These are phyloP conservation scores for Larimichthys crocea DNA, from an alignment of 2,113 vertebrate genomes.

Conservation along the genomic window DNA sequence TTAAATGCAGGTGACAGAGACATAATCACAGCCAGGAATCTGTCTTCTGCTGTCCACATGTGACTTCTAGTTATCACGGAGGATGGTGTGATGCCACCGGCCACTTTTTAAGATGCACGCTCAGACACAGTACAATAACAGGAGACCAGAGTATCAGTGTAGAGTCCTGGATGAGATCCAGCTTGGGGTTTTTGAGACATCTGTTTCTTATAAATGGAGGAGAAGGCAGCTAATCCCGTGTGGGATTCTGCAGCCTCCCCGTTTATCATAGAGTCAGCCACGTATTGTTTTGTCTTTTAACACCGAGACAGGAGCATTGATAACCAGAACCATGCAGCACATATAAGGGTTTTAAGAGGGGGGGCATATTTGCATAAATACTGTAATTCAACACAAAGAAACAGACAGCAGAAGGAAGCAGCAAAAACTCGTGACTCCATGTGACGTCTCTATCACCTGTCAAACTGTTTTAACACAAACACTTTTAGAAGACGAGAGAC, in stretches of 20 bases:
- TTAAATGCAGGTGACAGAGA: constrained; percentile 28
- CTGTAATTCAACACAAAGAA: constrained; percentile 21
- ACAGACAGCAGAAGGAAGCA: not conserved
- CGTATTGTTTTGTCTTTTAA: not conserved
- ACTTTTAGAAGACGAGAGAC: not conserved
- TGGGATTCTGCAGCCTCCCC: constrained; percentile 44
- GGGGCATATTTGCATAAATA: not conserved
- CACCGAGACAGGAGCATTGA: not conserved
- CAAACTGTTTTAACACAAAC: not conserved
- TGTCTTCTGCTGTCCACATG: constrained; percentile 12
- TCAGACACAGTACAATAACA: constrained; percentile 30
- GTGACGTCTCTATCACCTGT: not conserved
- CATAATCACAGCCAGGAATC: constrained; percentile 12
- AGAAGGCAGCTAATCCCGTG: constrained; percentile 35
- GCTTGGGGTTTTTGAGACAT: constrained; percentile 41
- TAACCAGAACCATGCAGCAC: not conserved
- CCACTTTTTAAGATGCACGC: constrained; percentile 24
- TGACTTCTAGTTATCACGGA: not conserved
- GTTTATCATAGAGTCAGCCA: constrained; percentile 14
- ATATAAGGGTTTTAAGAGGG: not conserved
- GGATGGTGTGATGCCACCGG: not conserved
- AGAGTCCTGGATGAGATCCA: constrained; percentile 47
- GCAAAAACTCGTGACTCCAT: not conserved
- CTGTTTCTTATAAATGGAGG: constrained; percentile 43
- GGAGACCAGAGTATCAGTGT: constrained; percentile 8